A percentile compares a stretch with the other conserved stretches of the same genome.
These are phyloP conservation scores for Aegithalos caudatus DNA, from an alignment of 2,113 vertebrate species.

Conservation along the genomic window DNA sequence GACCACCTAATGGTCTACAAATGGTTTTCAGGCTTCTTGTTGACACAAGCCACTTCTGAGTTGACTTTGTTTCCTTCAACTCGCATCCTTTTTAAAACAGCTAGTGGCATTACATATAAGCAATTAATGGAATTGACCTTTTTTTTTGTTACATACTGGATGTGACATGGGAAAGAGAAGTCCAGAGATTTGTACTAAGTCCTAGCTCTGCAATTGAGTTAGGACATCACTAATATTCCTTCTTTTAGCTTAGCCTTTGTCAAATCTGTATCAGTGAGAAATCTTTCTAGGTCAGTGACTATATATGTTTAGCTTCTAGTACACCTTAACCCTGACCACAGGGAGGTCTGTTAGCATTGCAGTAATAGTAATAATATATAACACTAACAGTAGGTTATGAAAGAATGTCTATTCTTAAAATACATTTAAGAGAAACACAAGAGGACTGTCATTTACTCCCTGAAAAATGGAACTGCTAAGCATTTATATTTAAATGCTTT, in stretches of 20 bases:
- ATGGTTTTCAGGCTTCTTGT: neutral
- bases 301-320: neutral
- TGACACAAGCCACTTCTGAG: neutral
- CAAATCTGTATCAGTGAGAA: neutral
- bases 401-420: slow-evolving; percentile 15
- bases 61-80: neutral
- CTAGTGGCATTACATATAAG: neutral
- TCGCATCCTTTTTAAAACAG: neutral
- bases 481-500: slow-evolving; percentile 46
- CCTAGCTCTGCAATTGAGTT: neutral
- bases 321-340: neutral
- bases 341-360: neutral
- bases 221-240: neutral
- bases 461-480: slow-evolving; percentile 47
- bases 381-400: neutral
- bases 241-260: neutral
- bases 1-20: neutral
- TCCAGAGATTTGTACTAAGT: neutral
- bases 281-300: neutral
- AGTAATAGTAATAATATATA: neutral
- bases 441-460: neutral
- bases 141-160: neutral
- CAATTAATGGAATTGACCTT: neutral
- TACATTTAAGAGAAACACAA: slow-evolving; percentile 1
- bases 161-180: neutral